Percentiles rank a stretch among this genome's conserved stretches.
These are phyloP conservation scores for Pseudorectes ferrugineus DNA, from an alignment of 2,113 vertebrate species.

Conservation along the genomic window DNA sequence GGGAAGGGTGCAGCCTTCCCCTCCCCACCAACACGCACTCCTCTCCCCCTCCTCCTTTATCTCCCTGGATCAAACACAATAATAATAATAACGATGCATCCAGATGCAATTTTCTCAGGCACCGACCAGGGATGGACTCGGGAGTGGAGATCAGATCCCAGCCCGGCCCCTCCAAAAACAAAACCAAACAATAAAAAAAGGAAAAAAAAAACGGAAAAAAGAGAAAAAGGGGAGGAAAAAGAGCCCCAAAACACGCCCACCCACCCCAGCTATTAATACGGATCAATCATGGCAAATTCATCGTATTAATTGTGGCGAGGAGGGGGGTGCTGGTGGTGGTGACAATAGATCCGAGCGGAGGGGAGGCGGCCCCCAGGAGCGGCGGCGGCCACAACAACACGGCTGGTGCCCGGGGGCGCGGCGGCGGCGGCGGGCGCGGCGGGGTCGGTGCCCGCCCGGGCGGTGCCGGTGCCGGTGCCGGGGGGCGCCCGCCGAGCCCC, in stretches of 20 bases:
- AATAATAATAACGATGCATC: constrained; percentile 42
- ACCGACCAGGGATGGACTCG: constrained; percentile 8
- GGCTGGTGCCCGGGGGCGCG: too few relatives aligned
- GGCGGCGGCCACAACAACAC: too few relatives aligned
- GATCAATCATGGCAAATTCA: constrained; percentile 7
- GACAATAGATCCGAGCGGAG: too few relatives aligned
- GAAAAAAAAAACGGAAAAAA: too few relatives aligned
- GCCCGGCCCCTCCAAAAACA: constrained; percentile 13
- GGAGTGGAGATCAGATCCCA: neutral
- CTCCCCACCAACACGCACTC: constrained; percentile 41
- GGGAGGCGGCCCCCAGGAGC: too few relatives aligned
- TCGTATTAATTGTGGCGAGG: constrained; percentile 8
- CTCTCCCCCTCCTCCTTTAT: constrained; percentile 60
- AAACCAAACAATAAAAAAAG: constrained; percentile 25
- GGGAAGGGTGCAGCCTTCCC: constrained; percentile 47
- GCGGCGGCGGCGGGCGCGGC: too few relatives aligned
- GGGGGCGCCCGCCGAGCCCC: too few relatives aligned
- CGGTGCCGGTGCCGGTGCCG: too few relatives aligned
- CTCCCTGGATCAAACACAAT: constrained; percentile 45
- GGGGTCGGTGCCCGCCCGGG: too few relatives aligned
- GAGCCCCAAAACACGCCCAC: neutral
- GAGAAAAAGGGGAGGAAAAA: too few relatives aligned
- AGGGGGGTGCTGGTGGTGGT: neutral
- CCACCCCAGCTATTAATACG: constrained; percentile 16
- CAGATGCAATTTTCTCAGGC: constrained; percentile 47